Evolutionary conservation across 2,113 vertebrate genomes (phyloP).

Genomic region (Psilopsiagon aymara): DNA sequence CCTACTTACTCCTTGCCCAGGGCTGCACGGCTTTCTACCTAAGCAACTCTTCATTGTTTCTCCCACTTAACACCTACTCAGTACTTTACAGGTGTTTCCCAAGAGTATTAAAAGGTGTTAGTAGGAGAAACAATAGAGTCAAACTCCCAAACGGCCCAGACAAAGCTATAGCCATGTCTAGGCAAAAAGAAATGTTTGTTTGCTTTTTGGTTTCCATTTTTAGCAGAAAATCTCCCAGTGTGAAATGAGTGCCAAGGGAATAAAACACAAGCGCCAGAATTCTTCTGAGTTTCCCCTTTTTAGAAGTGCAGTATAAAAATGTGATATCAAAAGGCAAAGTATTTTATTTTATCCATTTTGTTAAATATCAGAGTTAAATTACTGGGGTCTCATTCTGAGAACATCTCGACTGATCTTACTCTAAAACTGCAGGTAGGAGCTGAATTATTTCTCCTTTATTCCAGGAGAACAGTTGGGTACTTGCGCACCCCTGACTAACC

Average conservation of each 20-base stretch:
- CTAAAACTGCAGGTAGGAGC: not conserved
- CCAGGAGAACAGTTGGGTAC: not conserved
- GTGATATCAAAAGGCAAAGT: not conserved
- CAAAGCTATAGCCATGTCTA: not conserved
- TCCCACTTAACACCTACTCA: slow-evolving; percentile 45
- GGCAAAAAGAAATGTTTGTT: not conserved
- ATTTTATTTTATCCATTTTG: not conserved
- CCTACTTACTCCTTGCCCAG: not conserved
- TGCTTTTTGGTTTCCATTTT: slow-evolving; percentile 8
- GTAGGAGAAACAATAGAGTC: slow-evolving; percentile 18
- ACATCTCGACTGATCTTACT: not conserved
- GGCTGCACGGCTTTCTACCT: not conserved
- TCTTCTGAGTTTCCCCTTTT: not conserved
- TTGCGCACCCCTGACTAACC: not conserved
- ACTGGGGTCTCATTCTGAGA: not conserved
- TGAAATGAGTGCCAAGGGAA: not conserved
- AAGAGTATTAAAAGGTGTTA: slow-evolving; percentile 37
- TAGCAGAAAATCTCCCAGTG: not conserved
- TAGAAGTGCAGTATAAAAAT: not conserved
- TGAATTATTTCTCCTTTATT: not conserved
- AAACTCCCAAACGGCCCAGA: not conserved
- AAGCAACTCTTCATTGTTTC: slow-evolving; percentile 16
- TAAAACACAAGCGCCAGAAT: not conserved
- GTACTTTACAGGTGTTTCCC: slow-evolving; percentile 36
- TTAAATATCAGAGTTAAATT: not conserved